phyloP scores from a whole-genome alignment of 2,113 vertebrate species.

The Etia nguti region DNA sequence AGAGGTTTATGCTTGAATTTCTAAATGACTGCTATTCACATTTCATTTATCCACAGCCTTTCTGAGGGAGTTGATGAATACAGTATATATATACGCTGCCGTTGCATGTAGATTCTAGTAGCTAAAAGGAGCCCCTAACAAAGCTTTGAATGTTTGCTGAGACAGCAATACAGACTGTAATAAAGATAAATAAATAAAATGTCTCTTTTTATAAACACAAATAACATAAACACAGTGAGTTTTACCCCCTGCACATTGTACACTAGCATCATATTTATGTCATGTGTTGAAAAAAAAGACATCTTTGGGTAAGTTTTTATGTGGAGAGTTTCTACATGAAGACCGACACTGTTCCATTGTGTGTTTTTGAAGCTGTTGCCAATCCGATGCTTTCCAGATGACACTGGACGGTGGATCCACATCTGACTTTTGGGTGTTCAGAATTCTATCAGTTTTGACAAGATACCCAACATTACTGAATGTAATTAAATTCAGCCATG shows the following conservation, averaged over 20 bases:
- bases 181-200: neutral
- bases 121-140: neutral
- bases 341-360: neutral
- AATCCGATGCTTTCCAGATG: neutral
- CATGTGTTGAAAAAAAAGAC: neutral
- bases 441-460: neutral
- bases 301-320: neutral
- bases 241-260: neutral
- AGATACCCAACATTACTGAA: neutral
- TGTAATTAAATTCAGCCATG: neutral
- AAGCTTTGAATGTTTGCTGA: neutral
- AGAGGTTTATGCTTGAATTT: neutral
- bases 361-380: neutral
- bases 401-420: neutral
- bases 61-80: neutral
- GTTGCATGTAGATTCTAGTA: neutral
- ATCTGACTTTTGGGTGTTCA: neutral
- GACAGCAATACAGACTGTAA: neutral
- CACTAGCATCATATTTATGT: neutral
- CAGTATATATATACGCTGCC: neutral
- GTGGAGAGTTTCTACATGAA: neutral
- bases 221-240: neutral
- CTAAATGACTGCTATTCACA: slow-evolving; percentile 6
- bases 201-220: neutral
- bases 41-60: neutral